Evolutionary conservation across 2,113 vertebrate species (phyloP), one percentile per base, ranked within the genome.

Genomic region (Anolis sagrei): DNA sequence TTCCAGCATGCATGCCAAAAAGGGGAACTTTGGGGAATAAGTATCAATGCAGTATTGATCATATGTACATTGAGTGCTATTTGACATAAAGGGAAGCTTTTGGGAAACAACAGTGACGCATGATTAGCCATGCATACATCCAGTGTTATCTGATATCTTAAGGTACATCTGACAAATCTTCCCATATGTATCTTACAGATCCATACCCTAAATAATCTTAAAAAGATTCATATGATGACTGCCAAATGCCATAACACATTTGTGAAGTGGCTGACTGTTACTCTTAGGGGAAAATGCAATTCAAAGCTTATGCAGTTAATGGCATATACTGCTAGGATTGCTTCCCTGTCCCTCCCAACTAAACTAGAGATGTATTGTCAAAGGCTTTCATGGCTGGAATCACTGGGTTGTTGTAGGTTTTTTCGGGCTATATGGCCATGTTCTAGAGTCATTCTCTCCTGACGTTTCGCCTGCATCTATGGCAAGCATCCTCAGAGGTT

Each of bases 1-100:
- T 83, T 83, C 34, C 82, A 83, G 32, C 44, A 54, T 68, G 48
- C 39, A 76, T 84, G 83, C 21, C 14, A 77, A 25, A 79, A 79
- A 68, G 62, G 5, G 70, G 27, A 61, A 74, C 16, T 61, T 39
- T 19, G 18, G 2, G 2, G 6, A 77, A 77, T 34, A 36, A 73
- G 61, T 14, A 58, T 34, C 34, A 70, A 61, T 32, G 34, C 27
- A 83, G 54, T 32, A 62, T 4, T 75, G 58, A 58, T 58, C 16
- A 39, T 11, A 13, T 14, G 36, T 79, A 34, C 29, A 58, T n/a
- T 16, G 5, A 6, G 61, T 73, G 34, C 34, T 61, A 36, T 34
- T 70, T 77, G n/a, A 2, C 51, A 77, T 58, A 77, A 77, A 64
- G 58, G 18, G 68, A 36, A 72, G 70, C 11, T 72, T 70, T 8